These are phyloP conservation scores for Myrmecophaga tridactyla DNA, from an alignment of 2,113 vertebrate species.

Conservation along the genomic window DNA sequence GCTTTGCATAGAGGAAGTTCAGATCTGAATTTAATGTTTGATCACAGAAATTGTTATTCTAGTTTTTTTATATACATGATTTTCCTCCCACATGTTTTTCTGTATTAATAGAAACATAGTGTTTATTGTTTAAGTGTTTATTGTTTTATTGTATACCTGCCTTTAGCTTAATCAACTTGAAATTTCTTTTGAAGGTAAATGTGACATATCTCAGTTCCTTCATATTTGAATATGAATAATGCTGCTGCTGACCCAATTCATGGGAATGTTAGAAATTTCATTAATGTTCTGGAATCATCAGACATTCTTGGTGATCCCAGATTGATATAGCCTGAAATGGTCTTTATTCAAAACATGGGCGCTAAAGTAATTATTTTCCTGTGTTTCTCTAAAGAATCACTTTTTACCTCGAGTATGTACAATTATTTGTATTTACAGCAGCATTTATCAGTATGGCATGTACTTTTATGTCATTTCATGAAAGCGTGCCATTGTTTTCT, in stretches of 20 bases:
- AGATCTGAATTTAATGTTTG: constrained; percentile 29
- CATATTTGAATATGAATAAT: background rate
- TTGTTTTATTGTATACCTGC: background rate
- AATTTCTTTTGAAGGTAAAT: constrained; percentile 21
- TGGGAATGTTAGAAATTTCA: background rate
- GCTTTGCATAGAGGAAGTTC: constrained; percentile 1
- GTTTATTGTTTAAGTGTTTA: background rate
- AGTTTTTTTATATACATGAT: background rate
- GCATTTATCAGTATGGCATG: background rate
- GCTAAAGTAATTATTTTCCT: background rate
- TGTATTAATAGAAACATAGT: no score
- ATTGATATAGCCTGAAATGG: background rate
- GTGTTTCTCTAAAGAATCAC: constrained; percentile 8
- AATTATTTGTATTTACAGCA: background rate
- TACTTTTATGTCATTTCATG: background rate
- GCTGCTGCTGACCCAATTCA: background rate
- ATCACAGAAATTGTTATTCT: background rate
- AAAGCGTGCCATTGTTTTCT: background rate
- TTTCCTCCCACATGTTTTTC: background rate
- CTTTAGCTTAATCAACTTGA: constrained; percentile 19
- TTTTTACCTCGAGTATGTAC: constrained; percentile 35
- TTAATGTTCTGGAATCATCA: background rate
- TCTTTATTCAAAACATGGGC: background rate
- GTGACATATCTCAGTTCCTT: background rate
- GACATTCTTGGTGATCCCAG: background rate